Base-by-base conservation (phyloP, 2,797 vertebrate genomes). In the Botia kubotai region DNA sequence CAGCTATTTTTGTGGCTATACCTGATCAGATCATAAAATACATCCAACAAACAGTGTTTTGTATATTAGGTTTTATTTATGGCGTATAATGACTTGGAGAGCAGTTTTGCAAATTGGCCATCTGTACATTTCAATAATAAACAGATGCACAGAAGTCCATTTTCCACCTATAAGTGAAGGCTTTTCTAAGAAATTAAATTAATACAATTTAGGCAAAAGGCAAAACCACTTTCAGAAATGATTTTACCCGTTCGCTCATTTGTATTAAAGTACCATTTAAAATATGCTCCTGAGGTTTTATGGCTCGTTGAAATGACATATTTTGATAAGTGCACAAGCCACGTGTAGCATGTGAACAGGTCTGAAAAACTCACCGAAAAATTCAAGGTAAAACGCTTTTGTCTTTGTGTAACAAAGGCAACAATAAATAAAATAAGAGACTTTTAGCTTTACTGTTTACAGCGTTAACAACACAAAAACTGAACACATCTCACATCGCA, bases 171-270 rank as follows among this genome's bases (percentile, higher is more conserved):
- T 81, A 77, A 65, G 58, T 21, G 46, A 43, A 81, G 7, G 43
- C 19, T 53, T 62, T 78, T 84, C 68, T 19, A 62, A 68, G 23
- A 80, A 77, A 72, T 63, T 12, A n/a, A 82, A 79, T 77, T 4
- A 80, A 84, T 43, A 26, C 63, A 79, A 70, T 26, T 6, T 55
- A 26, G 17, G 43, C 74, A 76, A 81, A 71, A 52, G 53, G 19
- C 19, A 26, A 72, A 67, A 75, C 14, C 1, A 67, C 43, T 53
- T 66, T 50, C 58, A 48, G 63, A 68, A 79, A 81, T 68, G 11
- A 46, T 67, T 66, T 29, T 73, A 78, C 76, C 29, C 62, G 70
- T 82, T 62, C 29, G 29, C 65, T 19, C 3, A 29, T 62, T 33
- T 63, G 6, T 58, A 73, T 21, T 23, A 69, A 71, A 78, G 55